Conservation (phyloP, 2,888 invertebrate genomes). For the Arrhopalites spinosus region DNA sequence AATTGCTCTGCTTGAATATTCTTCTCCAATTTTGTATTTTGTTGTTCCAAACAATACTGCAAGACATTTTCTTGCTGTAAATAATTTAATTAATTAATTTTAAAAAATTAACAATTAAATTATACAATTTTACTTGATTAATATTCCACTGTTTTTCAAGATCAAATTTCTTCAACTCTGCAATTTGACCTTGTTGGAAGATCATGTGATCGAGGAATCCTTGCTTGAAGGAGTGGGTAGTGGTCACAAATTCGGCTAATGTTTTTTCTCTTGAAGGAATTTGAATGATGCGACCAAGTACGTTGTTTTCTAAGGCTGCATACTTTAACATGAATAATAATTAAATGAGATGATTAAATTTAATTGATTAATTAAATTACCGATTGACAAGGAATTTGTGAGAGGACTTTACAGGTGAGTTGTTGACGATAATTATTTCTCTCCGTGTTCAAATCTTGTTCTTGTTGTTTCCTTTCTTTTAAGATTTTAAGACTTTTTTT, state of each 20-base stretch:
- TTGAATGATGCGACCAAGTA: background rate
- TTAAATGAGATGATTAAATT: background rate
- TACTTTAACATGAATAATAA: too few species aligned
- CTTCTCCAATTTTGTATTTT: background rate
- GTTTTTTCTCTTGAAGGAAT: conserved; percentile 6
- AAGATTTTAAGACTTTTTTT: background rate
- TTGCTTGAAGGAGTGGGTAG: conserved; percentile 5
- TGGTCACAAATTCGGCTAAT: conserved; percentile 14
- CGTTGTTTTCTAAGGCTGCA: background rate
- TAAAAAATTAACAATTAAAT: background rate
- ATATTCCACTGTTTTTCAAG: background rate
- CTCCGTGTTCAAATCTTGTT: background rate
- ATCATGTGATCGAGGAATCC: conserved; percentile 21
- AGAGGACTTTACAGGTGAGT: background rate
- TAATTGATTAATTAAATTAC: too few species aligned
- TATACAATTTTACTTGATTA: background rate
- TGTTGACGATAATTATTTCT: background rate
- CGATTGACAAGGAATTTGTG: background rate
- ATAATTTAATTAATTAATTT: background rate
- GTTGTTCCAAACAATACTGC: background rate
- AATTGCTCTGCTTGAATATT: background rate
- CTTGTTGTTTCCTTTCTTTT: background rate
- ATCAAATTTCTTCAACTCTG: background rate
- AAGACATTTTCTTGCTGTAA: conserved; percentile 7
- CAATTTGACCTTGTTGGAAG: conserved; percentile 16